A percentile compares a stretch with the other conserved stretches of the same genome.
phyloP scores from a whole-genome alignment of 2,113 vertebrate species.

The Oostethus manadensis region DNA sequence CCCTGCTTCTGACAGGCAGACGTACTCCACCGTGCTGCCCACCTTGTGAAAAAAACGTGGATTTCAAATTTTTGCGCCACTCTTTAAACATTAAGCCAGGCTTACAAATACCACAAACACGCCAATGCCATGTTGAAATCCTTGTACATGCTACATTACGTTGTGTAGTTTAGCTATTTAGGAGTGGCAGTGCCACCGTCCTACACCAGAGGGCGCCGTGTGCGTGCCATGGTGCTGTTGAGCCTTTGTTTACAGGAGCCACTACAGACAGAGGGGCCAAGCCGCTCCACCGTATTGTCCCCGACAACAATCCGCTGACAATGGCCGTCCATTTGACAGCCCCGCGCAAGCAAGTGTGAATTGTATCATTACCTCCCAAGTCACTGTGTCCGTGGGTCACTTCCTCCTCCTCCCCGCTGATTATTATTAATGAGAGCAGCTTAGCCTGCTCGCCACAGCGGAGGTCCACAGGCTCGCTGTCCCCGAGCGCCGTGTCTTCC shows the following conservation, averaged over 20 bases:
- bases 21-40: too few relatives aligned
- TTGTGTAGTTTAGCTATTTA: neutral
- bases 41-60: too few relatives aligned
- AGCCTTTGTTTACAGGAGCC: slow-evolving; percentile 80
- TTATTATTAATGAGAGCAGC: slow-evolving; percentile 75
- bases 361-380: slow-evolving; percentile 63
- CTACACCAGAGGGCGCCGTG: slow-evolving; percentile 59
- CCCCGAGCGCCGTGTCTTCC: slow-evolving; percentile 60
- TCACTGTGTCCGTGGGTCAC: slow-evolving; percentile 58
- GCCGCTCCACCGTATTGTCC: slow-evolving; percentile 70
- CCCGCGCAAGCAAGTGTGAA: slow-evolving; percentile 28
- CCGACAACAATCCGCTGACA: slow-evolving; percentile 63
- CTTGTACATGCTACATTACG: too few relatives aligned
- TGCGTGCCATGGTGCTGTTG: slow-evolving; percentile 60
- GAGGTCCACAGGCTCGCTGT: slow-evolving; percentile 59
- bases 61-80: too few relatives aligned
- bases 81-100: too few relatives aligned
- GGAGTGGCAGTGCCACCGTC: neutral
- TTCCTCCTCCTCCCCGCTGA: slow-evolving; percentile 74
- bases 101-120: too few relatives aligned
- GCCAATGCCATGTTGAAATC: too few relatives aligned
- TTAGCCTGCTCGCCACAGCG: slow-evolving; percentile 66
- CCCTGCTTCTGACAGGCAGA: too few relatives aligned
- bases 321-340: slow-evolving; percentile 54
- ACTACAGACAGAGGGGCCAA: slow-evolving; percentile 73